These are phyloP conservation scores for Hirtodrosophila cameraria DNA, from an alignment of 2,888 invertebrate genomes.

Conservation along the genomic window DNA sequence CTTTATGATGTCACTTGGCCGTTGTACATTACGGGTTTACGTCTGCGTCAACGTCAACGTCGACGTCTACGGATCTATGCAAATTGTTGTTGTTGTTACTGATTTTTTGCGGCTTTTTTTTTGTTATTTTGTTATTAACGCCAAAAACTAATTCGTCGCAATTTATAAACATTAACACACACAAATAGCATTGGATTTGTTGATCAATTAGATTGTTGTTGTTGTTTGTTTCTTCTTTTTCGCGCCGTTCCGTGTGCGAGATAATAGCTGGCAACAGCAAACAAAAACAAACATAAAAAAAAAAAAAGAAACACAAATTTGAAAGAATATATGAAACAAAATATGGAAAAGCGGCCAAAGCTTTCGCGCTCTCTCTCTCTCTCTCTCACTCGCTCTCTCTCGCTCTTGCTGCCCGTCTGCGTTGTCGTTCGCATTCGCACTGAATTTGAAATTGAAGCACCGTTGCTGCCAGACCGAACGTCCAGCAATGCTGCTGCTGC, in stretches of 20 bases:
- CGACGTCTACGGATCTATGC: slow-evolving; percentile 24
- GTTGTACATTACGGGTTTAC: slow-evolving; percentile 11
- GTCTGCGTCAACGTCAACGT: slow-evolving; percentile 2
- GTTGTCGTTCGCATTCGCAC: slow-evolving; percentile 67
- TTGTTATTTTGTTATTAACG: slow-evolving; percentile 43
- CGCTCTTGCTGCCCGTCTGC: slow-evolving; percentile 42
- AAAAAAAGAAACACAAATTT: slow-evolving; percentile 11
- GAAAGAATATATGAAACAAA: slow-evolving; percentile 23
- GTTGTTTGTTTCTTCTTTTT: slow-evolving; percentile 1
- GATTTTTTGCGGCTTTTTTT: slow-evolving; percentile 23
- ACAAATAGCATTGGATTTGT: slow-evolving; percentile 37
- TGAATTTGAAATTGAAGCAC: slow-evolving; percentile 65
- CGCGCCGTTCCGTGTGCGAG: no score
- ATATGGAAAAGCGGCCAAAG: slow-evolving; percentile 37
- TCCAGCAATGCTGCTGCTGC: slow-evolving; percentile 35
- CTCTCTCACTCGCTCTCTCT: slow-evolving; percentile 16
- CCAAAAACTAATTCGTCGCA: slow-evolving; percentile 27
- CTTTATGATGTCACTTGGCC: slow-evolving; percentile 61
- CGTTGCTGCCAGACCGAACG: slow-evolving; percentile 56
- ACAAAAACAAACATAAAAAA: slow-evolving; percentile 25
- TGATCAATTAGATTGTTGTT: slow-evolving; percentile 34
- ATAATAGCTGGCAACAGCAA: slow-evolving; percentile 24
- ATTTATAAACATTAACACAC: slow-evolving; percentile 31
- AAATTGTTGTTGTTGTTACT: slow-evolving; percentile 23
- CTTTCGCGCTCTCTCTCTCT: slow-evolving; percentile 30